Evolutionary conservation across 1,140 invertebrate species (phyloP).

Genomic region (Cotesia glomerata): DNA sequence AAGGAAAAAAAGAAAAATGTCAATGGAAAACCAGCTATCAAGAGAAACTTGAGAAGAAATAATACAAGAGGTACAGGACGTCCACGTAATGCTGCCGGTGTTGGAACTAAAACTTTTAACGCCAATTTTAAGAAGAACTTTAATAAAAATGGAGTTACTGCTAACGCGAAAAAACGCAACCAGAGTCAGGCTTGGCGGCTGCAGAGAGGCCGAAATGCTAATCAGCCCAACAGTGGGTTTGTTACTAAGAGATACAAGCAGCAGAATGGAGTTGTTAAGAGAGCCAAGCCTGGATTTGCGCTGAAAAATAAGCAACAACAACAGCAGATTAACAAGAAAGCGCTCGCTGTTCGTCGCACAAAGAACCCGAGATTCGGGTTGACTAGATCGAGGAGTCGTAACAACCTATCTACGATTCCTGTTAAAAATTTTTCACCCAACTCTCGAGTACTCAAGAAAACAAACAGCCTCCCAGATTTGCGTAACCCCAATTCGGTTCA

Average conservation of each 20-base stretch:
- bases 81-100: slow-evolving; percentile 35
- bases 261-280: slow-evolving; percentile 31
- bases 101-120: slow-evolving; percentile 30
- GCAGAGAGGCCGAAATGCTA: slow-evolving; percentile 31
- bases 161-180: slow-evolving; percentile 8
- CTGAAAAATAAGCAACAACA: slow-evolving; percentile 28
- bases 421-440: slow-evolving; percentile 42
- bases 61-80: slow-evolving; percentile 17
- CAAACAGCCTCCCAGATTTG: slow-evolving; percentile 54
- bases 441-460: slow-evolving; percentile 50
- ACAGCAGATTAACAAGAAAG: slow-evolving; percentile 19
- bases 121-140: slow-evolving; percentile 36
- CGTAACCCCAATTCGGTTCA: slow-evolving; percentile 58
- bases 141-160: slow-evolving; percentile 26
- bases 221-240: slow-evolving; percentile 43
- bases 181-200: slow-evolving; percentile 27
- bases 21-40: slow-evolving; percentile 40
- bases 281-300: slow-evolving; percentile 46
- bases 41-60: slow-evolving; percentile 33
- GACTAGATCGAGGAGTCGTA: slow-evolving; percentile 49
- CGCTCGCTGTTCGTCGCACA: slow-evolving; percentile 36
- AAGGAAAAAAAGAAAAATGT: slow-evolving; percentile 58
- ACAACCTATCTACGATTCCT: slow-evolving; percentile 44
- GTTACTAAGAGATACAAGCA: slow-evolving; percentile 51
- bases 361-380: slow-evolving; percentile 42